Conservation (phyloP, 2,113 vertebrate species). For the Cottus gobio region DNA sequence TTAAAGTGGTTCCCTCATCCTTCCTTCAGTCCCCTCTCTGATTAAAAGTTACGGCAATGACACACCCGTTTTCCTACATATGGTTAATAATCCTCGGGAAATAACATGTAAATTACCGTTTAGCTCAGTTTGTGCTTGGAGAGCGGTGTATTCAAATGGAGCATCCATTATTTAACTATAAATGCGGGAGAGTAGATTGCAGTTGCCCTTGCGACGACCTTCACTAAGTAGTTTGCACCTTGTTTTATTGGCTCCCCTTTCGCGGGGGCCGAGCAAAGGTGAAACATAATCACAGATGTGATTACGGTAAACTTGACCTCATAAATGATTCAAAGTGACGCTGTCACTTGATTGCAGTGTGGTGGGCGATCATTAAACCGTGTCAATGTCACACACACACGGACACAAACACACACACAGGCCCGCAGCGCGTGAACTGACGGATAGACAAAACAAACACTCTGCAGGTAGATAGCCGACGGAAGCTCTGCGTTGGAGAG, state of each 20-base stretch:
- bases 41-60: slow-evolving; percentile 40
- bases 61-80: background rate
- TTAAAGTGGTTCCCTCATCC: background rate
- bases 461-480: slow-evolving; percentile 1
- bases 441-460: slow-evolving; percentile 7
- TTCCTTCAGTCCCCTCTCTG: background rate
- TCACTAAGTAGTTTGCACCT: slow-evolving; percentile 25
- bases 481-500: background rate
- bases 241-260: slow-evolving; percentile 31
- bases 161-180: slow-evolving; percentile 7
- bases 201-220: slow-evolving; percentile 29
- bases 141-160: slow-evolving; percentile 11
- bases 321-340: slow-evolving; percentile 52
- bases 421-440: background rate
- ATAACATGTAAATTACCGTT: slow-evolving; percentile 49
- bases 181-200: slow-evolving; percentile 20
- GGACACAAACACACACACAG: slow-evolving; percentile 40
- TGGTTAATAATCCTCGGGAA: slow-evolving; percentile 50
- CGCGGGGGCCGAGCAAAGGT: slow-evolving; percentile 19
- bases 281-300: slow-evolving; percentile 33
- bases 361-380: slow-evolving; percentile 20
- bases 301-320: slow-evolving; percentile 46
- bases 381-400: slow-evolving; percentile 36
- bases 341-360: slow-evolving; percentile 23
- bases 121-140: slow-evolving; percentile 7